phyloP scores from a whole-genome alignment of 2,113 vertebrate species.

The Nerophis lumbriciformis region DNA sequence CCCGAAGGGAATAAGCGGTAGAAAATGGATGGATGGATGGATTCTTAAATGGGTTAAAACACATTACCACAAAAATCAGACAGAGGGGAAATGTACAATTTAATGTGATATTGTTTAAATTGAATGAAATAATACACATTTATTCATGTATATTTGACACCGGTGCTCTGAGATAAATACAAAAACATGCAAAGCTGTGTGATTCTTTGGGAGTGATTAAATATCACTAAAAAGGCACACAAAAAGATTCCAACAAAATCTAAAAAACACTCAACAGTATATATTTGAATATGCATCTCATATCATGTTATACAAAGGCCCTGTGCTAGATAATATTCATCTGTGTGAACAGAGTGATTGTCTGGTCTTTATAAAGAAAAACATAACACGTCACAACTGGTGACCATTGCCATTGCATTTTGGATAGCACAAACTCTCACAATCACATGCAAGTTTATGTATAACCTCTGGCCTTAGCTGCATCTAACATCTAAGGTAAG shows the following conservation, averaged over 20 bases:
- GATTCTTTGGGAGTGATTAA: not conserved
- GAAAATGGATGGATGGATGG: too few species aligned
- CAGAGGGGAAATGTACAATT: not conserved
- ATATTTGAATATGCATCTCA: slow-evolving; percentile 4
- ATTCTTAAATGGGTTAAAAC: not conserved
- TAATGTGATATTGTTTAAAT: too few species aligned
- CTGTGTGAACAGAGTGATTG: too few species aligned
- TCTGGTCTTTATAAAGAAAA: too few species aligned
- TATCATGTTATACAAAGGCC: not conserved
- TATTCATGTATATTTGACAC: not conserved
- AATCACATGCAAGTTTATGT: too few species aligned
- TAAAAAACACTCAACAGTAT: not conserved
- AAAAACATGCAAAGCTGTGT: not conserved
- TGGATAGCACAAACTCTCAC: too few species aligned
- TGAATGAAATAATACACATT: not conserved
- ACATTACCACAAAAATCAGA: not conserved
- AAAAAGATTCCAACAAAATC: not conserved
- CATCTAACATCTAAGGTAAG: too few species aligned
- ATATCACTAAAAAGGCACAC: not conserved
- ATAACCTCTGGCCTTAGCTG: too few species aligned
- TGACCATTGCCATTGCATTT: too few species aligned
- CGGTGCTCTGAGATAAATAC: not conserved
- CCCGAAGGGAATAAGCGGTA: too few species aligned
- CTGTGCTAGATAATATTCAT: not conserved
- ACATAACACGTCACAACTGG: too few species aligned